Evolutionary conservation across 2,888 invertebrate genomes (phyloP), one percentile per base, ranked within the genome.

Genomic region (Lucinisca nassula): DNA sequence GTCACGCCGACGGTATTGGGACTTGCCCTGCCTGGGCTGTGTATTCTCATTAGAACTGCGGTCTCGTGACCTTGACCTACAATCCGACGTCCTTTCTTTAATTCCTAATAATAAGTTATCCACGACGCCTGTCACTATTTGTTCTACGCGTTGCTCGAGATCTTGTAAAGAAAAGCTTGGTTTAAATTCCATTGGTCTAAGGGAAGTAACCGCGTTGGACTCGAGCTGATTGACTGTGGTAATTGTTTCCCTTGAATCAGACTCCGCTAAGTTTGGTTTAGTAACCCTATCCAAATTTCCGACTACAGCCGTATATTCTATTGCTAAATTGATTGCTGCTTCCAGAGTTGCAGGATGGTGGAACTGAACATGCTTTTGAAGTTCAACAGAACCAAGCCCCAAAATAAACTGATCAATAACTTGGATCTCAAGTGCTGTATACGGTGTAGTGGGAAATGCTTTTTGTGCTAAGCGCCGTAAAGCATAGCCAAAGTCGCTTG

Each of bases 381-480:
- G 30, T 45, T 85, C 88, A 32, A 45, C 38, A 37, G 67, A 61
- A 6, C 51, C 49, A 14, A 90, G 38, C 0, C 85, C 82, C 79
- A 83, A 70, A 32, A 88, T 85, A 45, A 88, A 90, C 45, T 90
- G 87, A 12, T 90, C 84, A 45, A 88, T 74, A 24, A 67, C 70
- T 55, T 80, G 80, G 35, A 55, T 80, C 58, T 88, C 88, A 45
- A 78, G 55, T 17, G 80, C 78, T 21, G 45, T 61, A 45, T n/a
- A 38, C 27, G 82, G 38, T 24, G 84, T 30, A 8, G 49, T 35
- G 0, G 90, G 87, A 72, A 73, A 90, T 24, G 90, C 83, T 73
- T n/a, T n/a, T n/a, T n/a, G n/a, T n/a, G n/a, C n/a, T 27, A 90
- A 78, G 37, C 84, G 78, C 40, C 88, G 75, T n/a, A 88, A 51